phyloP scores from a whole-genome alignment of 92 coral and sea anemone species.

The Porites lobata region DNA sequence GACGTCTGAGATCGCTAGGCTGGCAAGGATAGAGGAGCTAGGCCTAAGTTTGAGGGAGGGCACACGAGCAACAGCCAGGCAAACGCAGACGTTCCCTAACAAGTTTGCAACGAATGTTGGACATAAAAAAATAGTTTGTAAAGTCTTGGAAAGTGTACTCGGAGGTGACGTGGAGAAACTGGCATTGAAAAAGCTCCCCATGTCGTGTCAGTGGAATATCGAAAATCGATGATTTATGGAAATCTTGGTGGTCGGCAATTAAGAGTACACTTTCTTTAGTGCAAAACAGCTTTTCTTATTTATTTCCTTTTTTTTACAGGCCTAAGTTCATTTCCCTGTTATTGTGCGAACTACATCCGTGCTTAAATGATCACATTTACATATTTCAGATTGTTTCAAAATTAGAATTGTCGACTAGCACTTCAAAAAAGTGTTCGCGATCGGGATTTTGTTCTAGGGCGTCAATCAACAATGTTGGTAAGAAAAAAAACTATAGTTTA shows the following conservation, averaged over 20 bases:
- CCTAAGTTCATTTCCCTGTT: constrained; percentile 2
- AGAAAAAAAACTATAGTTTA: too few relatives aligned
- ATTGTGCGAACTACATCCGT: neutral
- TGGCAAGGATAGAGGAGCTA: constrained; percentile 1
- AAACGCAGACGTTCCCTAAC: constrained; percentile 18
- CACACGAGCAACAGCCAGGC: constrained; percentile 9
- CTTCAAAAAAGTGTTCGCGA: too few relatives aligned
- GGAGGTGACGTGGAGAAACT: neutral
- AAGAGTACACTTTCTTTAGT: too few relatives aligned
- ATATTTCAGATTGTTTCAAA: too few relatives aligned
- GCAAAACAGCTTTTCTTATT: neutral
- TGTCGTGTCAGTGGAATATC: neutral
- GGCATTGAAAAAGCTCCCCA: neutral
- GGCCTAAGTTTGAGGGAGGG: constrained; percentile 27
- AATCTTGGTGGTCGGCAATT: neutral
- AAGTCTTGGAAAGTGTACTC: neutral
- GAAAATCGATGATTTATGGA: neutral
- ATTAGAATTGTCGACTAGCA: neutral
- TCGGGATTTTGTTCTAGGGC: too few relatives aligned
- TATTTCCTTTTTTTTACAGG: neutral
- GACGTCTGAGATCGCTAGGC: constrained; percentile 32
- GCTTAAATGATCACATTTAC: neutral
- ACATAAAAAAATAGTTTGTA: constrained; percentile 27
- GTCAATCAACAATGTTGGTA: too few relatives aligned
- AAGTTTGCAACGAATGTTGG: constrained; percentile 12